Evolutionary conservation across 2,888 invertebrate genomes (phyloP).

Genomic region (Nomada lathburiana): DNA sequence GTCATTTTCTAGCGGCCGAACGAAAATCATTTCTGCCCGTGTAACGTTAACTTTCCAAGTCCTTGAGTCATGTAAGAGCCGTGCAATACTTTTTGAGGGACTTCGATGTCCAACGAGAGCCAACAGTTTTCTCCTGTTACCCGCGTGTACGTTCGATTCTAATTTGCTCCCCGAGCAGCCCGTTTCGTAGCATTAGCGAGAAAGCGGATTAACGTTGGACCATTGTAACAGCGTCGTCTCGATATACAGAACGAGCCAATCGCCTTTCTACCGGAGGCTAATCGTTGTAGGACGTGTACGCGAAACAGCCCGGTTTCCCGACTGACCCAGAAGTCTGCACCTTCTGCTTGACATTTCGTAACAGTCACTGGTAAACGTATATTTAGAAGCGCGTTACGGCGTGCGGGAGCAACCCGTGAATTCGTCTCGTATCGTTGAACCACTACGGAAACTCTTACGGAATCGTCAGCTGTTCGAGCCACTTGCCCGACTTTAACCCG

Average conservation of each 20-base stretch:
- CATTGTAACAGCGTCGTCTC: too few species aligned
- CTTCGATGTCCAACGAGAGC: too few species aligned
- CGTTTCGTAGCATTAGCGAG: too few species aligned
- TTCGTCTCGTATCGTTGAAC: slow-evolving; percentile 45
- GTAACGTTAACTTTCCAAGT: slow-evolving; percentile 42
- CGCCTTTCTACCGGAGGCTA: background rate
- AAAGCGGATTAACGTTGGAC: too few species aligned
- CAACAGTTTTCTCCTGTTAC: too few species aligned
- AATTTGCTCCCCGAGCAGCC: too few species aligned
- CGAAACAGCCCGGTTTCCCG: slow-evolving; percentile 30
- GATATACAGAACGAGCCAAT: too few species aligned
- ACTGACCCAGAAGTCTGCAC: slow-evolving; percentile 65
- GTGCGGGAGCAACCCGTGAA: slow-evolving; percentile 24
- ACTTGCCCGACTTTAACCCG: slow-evolving; percentile 20
- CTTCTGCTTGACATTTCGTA: slow-evolving; percentile 77
- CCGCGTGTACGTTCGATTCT: too few species aligned
- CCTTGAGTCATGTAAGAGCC: slow-evolving; percentile 12
- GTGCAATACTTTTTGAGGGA: background rate
- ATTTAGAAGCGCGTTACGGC: slow-evolving; percentile 71
- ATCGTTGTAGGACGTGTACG: background rate
- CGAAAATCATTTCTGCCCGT: slow-evolving; percentile 39
- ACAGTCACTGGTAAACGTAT: slow-evolving; percentile 65
- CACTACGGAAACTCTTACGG: slow-evolving; percentile 15
- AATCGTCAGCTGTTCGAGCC: slow-evolving; percentile 52
- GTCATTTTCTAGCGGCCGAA: background rate